phyloP scores from a whole-genome alignment of 2,888 invertebrate species.

The Trichogramma dendrolimi region DNA sequence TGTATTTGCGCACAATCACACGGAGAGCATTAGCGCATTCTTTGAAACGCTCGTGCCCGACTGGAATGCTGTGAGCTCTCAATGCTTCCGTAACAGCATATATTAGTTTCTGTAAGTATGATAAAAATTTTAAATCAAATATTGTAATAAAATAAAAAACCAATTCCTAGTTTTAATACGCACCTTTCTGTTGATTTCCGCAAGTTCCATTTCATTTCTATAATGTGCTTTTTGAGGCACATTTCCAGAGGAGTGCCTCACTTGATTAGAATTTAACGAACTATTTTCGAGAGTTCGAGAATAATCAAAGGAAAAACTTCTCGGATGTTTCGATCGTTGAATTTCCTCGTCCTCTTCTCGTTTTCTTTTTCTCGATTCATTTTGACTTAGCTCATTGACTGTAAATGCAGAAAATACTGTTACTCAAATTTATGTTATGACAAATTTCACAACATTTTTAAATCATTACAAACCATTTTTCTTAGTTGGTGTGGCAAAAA shows the following conservation, averaged over 20 bases:
- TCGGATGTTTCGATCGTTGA: constrained; percentile 42
- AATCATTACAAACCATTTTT: constrained; percentile 29
- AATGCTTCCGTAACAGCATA: constrained; percentile 79
- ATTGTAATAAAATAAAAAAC: background rate
- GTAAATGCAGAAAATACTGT: too few species aligned
- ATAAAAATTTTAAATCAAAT: constrained; percentile 1
- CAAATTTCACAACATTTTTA: too few species aligned
- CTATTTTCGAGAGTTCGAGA: constrained; percentile 37
- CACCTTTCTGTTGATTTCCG: constrained; percentile 65
- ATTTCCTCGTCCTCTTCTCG: constrained; percentile 45
- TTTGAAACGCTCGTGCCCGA: constrained; percentile 68
- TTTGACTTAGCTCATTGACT: background rate
- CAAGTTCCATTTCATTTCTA: constrained; percentile 53
- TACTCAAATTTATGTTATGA: too few species aligned
- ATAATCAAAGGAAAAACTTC: constrained; percentile 59
- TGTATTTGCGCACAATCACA: constrained; percentile 63
- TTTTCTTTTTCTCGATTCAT: constrained; percentile 45
- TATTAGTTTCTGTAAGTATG: constrained; percentile 62
- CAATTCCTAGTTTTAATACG: constrained; percentile 20
- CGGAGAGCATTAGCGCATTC: constrained; percentile 67
- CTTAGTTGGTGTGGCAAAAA: constrained; percentile 61
- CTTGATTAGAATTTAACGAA: constrained; percentile 31
- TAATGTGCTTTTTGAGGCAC: constrained; percentile 35
- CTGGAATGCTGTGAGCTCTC: constrained; percentile 66
- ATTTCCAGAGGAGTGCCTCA: constrained; percentile 40